Percentiles rank a stretch among this genome's conserved stretches.
These are phyloP conservation scores for Sorex fumeus DNA, from an alignment of 2,113 vertebrate species.

Conservation along the genomic window DNA sequence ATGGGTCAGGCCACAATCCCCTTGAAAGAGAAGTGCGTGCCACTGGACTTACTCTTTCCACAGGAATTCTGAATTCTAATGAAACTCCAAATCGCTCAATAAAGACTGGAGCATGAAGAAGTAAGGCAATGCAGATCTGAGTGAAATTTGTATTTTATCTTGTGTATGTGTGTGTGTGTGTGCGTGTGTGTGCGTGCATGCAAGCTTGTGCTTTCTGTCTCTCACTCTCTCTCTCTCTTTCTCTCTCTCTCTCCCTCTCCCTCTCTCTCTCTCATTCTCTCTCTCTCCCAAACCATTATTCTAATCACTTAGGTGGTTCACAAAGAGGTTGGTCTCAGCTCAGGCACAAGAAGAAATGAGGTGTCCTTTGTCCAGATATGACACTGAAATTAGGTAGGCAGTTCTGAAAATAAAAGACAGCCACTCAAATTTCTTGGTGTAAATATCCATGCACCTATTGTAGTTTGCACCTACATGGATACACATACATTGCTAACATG, in stretches of 20 bases:
- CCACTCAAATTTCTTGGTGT: constrained; percentile 89
- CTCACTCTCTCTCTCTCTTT: no score
- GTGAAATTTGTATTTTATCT: constrained; percentile 91
- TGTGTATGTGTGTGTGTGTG: not conserved
- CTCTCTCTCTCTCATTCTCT: not conserved
- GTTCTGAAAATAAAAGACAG: constrained; percentile 89
- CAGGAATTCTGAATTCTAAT: constrained; percentile 93
- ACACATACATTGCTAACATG: constrained; percentile 81
- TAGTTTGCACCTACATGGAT: constrained; percentile 77
- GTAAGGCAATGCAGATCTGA: constrained; percentile 90
- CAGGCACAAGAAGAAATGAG: constrained; percentile 83
- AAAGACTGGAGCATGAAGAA: constrained; percentile 90
- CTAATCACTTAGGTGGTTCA: constrained; percentile 85
- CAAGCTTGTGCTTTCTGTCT: no score
- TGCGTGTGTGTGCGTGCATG: no score
- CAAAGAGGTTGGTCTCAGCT: constrained; percentile 82
- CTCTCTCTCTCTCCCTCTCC: not conserved
- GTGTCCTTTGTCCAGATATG: constrained; percentile 89
- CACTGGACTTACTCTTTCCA: constrained; percentile 89
- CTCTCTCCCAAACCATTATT: constrained; percentile 83
- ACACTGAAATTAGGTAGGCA: constrained; percentile 87
- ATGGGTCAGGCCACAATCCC: constrained; percentile 92
- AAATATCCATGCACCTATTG: constrained; percentile 88
- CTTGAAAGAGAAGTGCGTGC: constrained; percentile 91
- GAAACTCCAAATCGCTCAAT: constrained; percentile 92